Percentiles rank a stretch among this genome's conserved stretches.
Evolutionary conservation across 2,113 vertebrate genomes (phyloP).

Genomic region (Excalfactoria chinensis): DNA sequence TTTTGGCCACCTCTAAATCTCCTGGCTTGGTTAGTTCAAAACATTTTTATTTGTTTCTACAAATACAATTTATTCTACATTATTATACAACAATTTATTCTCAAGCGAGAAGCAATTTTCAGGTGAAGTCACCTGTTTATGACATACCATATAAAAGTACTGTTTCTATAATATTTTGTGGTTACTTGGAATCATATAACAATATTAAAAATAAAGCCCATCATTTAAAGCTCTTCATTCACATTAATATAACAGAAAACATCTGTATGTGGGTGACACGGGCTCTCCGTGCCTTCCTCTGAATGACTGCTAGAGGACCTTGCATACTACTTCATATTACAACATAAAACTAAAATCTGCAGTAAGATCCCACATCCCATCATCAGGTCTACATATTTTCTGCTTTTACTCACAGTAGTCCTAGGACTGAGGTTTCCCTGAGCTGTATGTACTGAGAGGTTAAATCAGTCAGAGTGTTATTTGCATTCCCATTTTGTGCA

Average conservation of each 20-base stretch:
- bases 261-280: neutral
- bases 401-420: neutral
- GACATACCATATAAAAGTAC: neutral
- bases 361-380: neutral
- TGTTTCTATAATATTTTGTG: neutral
- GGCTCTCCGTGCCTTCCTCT: neutral
- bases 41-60: neutral
- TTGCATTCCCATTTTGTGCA: neutral
- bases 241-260: neutral
- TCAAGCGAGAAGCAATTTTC: neutral
- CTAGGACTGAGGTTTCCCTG: neutral
- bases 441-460: neutral
- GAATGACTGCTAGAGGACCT: neutral
- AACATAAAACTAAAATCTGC: neutral
- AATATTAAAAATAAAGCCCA: neutral
- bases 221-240: neutral
- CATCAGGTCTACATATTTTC: neutral
- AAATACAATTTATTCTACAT: neutral
- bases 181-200: neutral
- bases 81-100: neutral
- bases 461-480: neutral
- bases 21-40: neutral
- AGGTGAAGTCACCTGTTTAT: neutral
- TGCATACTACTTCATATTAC: neutral
- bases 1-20: neutral